A percentile compares a stretch with the other conserved stretches of the same genome.
These are phyloP conservation scores for Allochrocebus solatus DNA, from an alignment of 2,797 vertebrate genomes.

Conservation along the genomic window DNA sequence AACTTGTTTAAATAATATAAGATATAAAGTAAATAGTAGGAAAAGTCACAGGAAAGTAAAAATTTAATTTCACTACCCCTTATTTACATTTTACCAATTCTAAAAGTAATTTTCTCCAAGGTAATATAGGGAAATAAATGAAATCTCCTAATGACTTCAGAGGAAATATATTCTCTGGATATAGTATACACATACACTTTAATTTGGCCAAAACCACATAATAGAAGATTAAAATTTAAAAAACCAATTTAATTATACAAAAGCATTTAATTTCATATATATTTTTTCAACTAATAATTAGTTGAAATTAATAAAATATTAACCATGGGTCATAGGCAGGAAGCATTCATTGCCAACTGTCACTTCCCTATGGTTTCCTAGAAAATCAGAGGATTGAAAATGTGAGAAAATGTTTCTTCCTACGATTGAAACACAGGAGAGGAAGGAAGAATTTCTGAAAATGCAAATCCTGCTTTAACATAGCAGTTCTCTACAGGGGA, in stretches of 20 bases:
- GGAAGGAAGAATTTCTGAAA: neutral
- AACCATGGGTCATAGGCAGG: neutral
- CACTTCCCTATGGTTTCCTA: neutral
- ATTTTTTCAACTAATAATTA: neutral
- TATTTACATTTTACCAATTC: neutral
- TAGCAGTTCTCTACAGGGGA: neutral
- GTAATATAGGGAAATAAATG: neutral
- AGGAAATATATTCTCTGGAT: neutral
- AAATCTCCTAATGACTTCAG: neutral
- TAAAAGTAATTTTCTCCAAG: neutral
- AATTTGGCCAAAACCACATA: neutral
- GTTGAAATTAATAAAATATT: neutral
- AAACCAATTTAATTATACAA: neutral
- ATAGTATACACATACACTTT: neutral
- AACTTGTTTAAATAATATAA: neutral
- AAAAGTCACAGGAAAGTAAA: neutral
- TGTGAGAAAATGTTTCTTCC: slow-evolving; percentile 5
- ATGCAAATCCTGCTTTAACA: neutral
- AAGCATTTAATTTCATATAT: neutral
- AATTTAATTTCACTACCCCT: neutral
- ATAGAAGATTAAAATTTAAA: neutral
- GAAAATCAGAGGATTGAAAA: slow-evolving; percentile 18
- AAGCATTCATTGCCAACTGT: neutral
- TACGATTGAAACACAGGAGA: neutral
- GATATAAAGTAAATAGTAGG: neutral